These are phyloP conservation scores for Ispidina picta DNA, from an alignment of 2,797 vertebrate species.

Conservation along the genomic window DNA sequence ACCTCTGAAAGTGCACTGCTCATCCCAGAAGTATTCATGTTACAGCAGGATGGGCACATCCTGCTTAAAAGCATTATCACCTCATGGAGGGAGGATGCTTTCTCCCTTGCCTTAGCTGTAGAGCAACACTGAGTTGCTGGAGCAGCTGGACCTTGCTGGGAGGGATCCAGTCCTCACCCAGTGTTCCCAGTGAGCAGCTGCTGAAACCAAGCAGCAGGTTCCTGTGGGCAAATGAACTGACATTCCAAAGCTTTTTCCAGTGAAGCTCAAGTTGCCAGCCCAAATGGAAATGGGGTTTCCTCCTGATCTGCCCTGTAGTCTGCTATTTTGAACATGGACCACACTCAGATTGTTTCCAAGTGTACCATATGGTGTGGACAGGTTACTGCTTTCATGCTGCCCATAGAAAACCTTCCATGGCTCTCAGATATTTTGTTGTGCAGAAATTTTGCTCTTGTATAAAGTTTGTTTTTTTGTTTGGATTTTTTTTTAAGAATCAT, in stretches of 20 bases:
- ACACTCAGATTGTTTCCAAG: slow-evolving; percentile 39
- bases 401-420: background rate
- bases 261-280: slow-evolving; percentile 50
- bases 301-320: slow-evolving; percentile 16
- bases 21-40: background rate
- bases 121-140: background rate
- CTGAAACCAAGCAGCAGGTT: slow-evolving; percentile 6
- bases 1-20: background rate
- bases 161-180: background rate
- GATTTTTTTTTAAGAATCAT: background rate
- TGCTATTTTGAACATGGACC: background rate
- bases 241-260: slow-evolving; percentile 55
- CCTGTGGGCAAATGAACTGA: slow-evolving; percentile 17
- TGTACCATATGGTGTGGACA: background rate
- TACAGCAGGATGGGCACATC: background rate
- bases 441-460: background rate
- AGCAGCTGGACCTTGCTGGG: slow-evolving; percentile 45
- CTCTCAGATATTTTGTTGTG: background rate
- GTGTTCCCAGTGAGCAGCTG: slow-evolving; percentile 38
- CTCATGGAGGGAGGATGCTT: rapidly evolving
- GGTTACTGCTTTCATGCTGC: background rate
- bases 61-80: background rate
- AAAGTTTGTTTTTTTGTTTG: background rate
- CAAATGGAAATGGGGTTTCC: slow-evolving; percentile 24
- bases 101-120: background rate